Percentiles rank a stretch among this genome's conserved stretches.
These are phyloP conservation scores for Lordiphosa andalusiaca DNA, from an alignment of 2,888 invertebrate species.

Conservation along the genomic window DNA sequence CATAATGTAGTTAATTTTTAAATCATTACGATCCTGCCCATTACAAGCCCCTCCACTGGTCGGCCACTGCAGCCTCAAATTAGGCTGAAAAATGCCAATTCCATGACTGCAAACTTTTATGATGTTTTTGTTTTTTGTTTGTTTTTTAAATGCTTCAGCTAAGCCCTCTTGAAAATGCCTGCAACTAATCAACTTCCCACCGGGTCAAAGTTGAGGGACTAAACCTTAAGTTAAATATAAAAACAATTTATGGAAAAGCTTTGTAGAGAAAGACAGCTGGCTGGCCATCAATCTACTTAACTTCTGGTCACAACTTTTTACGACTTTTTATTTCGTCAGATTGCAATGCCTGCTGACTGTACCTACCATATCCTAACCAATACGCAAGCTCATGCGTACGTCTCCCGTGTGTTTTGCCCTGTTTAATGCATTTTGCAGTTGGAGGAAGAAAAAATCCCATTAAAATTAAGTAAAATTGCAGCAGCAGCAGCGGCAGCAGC, in stretches of 20 bases:
- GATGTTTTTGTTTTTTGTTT: no score
- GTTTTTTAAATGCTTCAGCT: no score
- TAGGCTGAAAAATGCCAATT: no score
- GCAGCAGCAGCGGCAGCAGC: conserved; percentile 47
- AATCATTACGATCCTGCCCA: no score
- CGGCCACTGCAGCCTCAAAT: no score
- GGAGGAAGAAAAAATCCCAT: conserved; percentile 72
- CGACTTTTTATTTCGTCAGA: conserved; percentile 67
- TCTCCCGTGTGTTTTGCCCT: conserved; percentile 50
- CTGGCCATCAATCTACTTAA: conserved; percentile 3
- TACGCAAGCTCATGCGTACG: conserved; percentile 58
- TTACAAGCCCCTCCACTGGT: no score
- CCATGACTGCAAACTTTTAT: no score
- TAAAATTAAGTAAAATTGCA: conserved; percentile 78
- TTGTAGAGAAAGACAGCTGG: conserved; percentile 3
- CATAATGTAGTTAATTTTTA: no score
- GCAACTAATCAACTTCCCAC: conserved; percentile 49
- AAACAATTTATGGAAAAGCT: conserved; percentile 22
- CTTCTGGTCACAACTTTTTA: conserved; percentile 44
- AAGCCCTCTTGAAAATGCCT: conserved; percentile 16
- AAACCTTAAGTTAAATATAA: conserved; percentile 6
- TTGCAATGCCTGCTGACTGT: conserved; percentile 40
- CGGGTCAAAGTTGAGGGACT: conserved; percentile 45
- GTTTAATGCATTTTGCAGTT: conserved; percentile 72
- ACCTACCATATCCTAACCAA: conserved; percentile 14